A percentile compares a stretch with the other conserved stretches of the same genome.
Conservation (phyloP, 2,113 vertebrate species). For the Sinosuthora webbiana region DNA sequence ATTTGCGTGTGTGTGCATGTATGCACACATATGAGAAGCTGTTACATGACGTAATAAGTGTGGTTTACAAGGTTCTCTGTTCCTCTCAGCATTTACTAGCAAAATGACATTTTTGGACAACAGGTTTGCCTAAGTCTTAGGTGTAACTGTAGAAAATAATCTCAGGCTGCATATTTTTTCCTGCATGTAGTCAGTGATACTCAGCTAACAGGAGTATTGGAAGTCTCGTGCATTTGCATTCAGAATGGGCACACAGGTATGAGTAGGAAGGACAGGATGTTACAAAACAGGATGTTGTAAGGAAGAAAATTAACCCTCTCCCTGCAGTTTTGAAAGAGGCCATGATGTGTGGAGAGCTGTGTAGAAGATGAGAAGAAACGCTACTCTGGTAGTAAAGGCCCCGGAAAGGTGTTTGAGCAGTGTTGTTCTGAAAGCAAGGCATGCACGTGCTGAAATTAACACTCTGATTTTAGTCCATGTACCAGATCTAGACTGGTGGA, state of each 20-base stretch:
- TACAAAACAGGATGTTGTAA: slow-evolving; percentile 30
- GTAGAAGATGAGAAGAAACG: background rate
- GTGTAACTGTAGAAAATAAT: background rate
- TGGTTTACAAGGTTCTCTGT: background rate
- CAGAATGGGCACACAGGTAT: background rate
- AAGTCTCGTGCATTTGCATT: background rate
- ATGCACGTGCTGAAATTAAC: fast-evolving
- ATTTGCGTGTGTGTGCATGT: background rate
- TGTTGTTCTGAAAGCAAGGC: background rate
- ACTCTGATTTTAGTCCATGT: background rate
- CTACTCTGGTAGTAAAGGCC: background rate
- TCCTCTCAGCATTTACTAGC: background rate
- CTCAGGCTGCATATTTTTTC: background rate
- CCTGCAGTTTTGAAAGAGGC: slow-evolving; percentile 1
- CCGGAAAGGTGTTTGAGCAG: background rate
- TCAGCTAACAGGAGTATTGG: background rate
- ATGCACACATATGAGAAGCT: background rate
- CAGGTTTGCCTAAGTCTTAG: background rate
- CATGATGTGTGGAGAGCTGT: background rate
- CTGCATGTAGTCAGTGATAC: background rate
- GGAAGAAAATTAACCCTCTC: background rate
- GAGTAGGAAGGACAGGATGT: slow-evolving; percentile 23
- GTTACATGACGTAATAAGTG: fast-evolving
- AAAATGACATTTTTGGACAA: background rate
- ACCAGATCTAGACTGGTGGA: background rate